phyloP scores from a whole-genome alignment of 2,113 vertebrate genomes.

The Thryonomys swinderianus region DNA sequence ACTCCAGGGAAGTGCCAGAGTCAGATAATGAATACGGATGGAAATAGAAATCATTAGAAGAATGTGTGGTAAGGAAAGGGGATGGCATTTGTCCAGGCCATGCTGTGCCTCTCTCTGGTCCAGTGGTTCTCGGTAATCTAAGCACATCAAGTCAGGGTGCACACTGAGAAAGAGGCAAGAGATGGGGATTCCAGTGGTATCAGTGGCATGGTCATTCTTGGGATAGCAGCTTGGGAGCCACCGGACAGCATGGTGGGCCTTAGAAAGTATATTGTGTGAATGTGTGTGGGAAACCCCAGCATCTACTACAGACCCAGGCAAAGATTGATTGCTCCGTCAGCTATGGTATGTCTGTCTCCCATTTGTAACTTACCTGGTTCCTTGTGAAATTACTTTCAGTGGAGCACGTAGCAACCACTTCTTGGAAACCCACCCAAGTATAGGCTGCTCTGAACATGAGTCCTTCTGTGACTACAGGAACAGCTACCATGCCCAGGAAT shows the following conservation, averaged over 20 bases:
- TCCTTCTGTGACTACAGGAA: not conserved
- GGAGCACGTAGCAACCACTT: accelerated
- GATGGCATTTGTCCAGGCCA: accelerated
- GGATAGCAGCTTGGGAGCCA: not conserved
- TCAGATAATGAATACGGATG: accelerated
- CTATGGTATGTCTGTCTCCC: accelerated
- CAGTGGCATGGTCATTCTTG: accelerated
- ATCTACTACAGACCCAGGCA: not conserved
- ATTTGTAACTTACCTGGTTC: accelerated
- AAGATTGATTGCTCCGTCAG: accelerated
- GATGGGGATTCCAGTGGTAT: not conserved
- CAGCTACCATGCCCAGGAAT: not conserved
- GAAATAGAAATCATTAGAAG: accelerated
- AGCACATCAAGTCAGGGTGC: not conserved
- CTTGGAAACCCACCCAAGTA: not conserved
- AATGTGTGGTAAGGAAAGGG: accelerated
- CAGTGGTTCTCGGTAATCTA: accelerated
- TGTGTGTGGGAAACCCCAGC: not conserved
- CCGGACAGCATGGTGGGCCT: not conserved
- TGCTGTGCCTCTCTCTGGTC: not conserved
- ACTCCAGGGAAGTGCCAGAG: not conserved
- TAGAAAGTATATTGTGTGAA: too few species aligned
- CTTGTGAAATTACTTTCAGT: accelerated
- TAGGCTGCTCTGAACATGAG: not conserved
- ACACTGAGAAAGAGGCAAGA: accelerated